Conservation (phyloP, 2,797 vertebrate species). For the Chaunax sp. region DNA sequence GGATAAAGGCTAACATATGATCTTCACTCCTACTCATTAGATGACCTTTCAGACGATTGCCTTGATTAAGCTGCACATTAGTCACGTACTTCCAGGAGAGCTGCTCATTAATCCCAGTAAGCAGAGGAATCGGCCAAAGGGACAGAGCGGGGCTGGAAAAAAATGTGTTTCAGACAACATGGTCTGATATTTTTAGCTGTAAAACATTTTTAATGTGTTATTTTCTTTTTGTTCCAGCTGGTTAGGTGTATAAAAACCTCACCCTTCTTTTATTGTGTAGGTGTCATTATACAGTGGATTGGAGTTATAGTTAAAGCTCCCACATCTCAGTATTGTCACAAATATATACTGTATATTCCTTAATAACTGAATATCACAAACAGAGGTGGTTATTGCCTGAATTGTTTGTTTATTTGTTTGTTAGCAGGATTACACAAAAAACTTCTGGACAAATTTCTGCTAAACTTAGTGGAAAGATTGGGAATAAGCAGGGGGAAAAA, state of each 20-base stretch:
- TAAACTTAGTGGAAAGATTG: too few species aligned
- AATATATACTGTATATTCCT: not conserved
- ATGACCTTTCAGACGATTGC: constrained; percentile 76
- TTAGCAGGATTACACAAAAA: too few species aligned
- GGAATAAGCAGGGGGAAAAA: too few species aligned
- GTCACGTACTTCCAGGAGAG: constrained; percentile 48
- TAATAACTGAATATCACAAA: too few species aligned
- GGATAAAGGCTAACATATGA: constrained; percentile 81
- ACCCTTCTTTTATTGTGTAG: not conserved
- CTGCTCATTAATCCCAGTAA: constrained; percentile 30
- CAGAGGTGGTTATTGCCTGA: too few species aligned
- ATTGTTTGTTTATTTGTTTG: too few species aligned
- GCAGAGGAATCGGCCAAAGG: constrained; percentile 22
- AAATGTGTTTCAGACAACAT: not conserved
- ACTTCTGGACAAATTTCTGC: too few species aligned
- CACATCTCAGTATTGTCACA: not conserved
- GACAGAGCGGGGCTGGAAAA: not conserved
- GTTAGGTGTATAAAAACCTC: not conserved
- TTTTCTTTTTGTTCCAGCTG: not conserved
- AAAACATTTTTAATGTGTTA: not conserved
- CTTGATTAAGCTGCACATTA: constrained; percentile 74
- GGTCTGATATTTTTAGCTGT: not conserved
- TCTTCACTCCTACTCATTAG: constrained; percentile 69
- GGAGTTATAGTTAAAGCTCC: not conserved
- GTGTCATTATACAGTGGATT: not conserved